Evolutionary conservation across 2,797 vertebrate species (phyloP), one percentile per base, ranked within the genome.

Genomic region (Heteromormyrus szaboi): DNA sequence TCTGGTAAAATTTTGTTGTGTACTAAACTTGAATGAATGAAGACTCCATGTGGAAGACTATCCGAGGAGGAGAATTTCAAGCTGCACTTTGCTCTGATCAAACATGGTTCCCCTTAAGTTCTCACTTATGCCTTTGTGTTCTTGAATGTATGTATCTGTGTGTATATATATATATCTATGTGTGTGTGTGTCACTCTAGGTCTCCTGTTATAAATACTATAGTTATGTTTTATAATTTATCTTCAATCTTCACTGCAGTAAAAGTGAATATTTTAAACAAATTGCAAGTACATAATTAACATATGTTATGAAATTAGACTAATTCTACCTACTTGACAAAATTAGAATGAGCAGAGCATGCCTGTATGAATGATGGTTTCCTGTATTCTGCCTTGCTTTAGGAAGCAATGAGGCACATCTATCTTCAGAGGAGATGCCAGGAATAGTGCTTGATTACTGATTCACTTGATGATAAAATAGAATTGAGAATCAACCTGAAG

Each of bases 291-390:
- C 81, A 85, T 51, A 2, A 85, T 85, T 85, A 85, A 48, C 50
- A 2, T 11, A 51, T 51, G 48, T 85, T 48, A 51, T 50, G 22
- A 51, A 85, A 85, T 85, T 25, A 48, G 48, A 25, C n/a, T 85
- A 85, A 85, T 85, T 85, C 19, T 48, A 25, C 22, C 81, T 85
- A 48, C 48, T 83, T 25, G 2, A 85, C 81, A 50, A 51, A 85
- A 85, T 85, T 85, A 51, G n/a, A 85, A 11, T 85, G 48, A 85
- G n/a, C 48, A 85, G 81, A 85, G n/a, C 22, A 50, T 29, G 81
- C 22, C n/a, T 85, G 48, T 51, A 4, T 85, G 48, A 85, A 51
- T 85, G 25, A 85, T 29, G 11, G 81, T 85, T 85, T 50, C 44
- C 81, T 51, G 48, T 85, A 50, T 51, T 85, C 48, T 51, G 46